Evolutionary conservation across 2,797 vertebrate species (phyloP), one percentile per base, ranked within the genome.

Genomic region (Gallinago nigripennis): DNA sequence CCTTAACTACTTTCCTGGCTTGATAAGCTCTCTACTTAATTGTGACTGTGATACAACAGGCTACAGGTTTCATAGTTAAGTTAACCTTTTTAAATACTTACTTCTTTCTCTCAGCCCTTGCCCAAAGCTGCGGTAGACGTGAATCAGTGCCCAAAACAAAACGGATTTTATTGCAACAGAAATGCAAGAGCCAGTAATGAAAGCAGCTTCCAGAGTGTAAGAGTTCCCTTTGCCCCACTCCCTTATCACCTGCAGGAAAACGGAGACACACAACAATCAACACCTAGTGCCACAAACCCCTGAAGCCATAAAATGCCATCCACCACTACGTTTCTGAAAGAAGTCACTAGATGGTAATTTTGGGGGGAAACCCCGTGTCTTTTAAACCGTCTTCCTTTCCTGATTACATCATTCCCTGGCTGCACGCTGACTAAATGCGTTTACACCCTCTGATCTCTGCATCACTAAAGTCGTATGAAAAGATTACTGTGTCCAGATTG

Each of bases 81-180:
- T 4, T 23, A 24, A 45, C 2, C 4, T 51, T 77, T 9, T 35
- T 3, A 33, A 33, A n/a, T 80, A 98, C 98, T 98, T 96, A 99
- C 98, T 98, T 97, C 98, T 98, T 96, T 99, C 98, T 81, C 98
- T 97, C 83, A 99, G 97, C 82, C 98, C 98, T 86, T 98, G 98
- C 23, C 98, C 98, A 19, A 99, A 99, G 97, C 97, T 98, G 91
- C 93, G 97, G 82, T 98, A 98, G 85, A 99, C 97, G 3, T 96
- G 97, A 77, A 97, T 41, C 96, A 99, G 95, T 1, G 98, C 97
- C 98, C 98, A 98, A 57, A 99, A 93, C 46, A 99, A 96, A 72
- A 98, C 98, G 5, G 78, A 96, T 97, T 99, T 99, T 65, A 99
- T 99, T 53, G 95, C 39, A 46, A 99, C 97, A 2, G 98, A 98